phyloP scores from a whole-genome alignment of 2,888 invertebrate genomes.

The Yponomeuta plumbellus region DNA sequence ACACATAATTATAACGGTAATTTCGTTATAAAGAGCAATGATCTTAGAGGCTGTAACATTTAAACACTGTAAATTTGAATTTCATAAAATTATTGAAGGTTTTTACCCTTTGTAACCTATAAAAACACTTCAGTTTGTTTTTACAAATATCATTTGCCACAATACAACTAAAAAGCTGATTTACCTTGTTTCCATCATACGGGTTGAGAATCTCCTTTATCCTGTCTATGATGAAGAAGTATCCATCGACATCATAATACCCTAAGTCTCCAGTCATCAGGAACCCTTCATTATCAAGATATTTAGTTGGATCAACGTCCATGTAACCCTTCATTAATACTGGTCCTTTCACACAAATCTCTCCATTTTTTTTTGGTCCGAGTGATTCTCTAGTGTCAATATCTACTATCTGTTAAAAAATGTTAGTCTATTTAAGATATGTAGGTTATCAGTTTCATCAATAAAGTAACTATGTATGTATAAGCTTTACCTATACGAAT shows the following conservation, averaged over 20 bases:
- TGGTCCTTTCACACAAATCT: constrained; percentile 51
- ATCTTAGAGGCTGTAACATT: background rate
- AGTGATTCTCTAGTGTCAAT: constrained; percentile 38
- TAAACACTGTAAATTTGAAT: background rate
- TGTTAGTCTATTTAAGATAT: background rate
- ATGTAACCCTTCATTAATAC: constrained; percentile 50
- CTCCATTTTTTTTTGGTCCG: constrained; percentile 43
- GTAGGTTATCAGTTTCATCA: background rate
- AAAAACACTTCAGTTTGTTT: no score
- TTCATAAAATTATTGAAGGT: background rate
- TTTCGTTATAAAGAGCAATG: no score
- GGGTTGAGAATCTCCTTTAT: constrained; percentile 44
- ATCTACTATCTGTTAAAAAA: constrained; percentile 52
- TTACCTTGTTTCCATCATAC: constrained; percentile 46
- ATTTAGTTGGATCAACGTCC: constrained; percentile 40
- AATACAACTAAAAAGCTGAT: constrained; percentile 12
- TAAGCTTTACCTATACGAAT: no score
- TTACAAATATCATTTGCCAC: no score
- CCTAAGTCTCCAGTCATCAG: constrained; percentile 54
- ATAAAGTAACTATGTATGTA: background rate
- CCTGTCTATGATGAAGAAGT: constrained; percentile 49
- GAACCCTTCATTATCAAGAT: constrained; percentile 48
- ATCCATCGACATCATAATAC: constrained; percentile 50
- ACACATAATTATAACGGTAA: no score
- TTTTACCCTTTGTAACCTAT: no score